Base-by-base conservation (phyloP, 2,888 invertebrate species). In the Drosophila siamana region DNA sequence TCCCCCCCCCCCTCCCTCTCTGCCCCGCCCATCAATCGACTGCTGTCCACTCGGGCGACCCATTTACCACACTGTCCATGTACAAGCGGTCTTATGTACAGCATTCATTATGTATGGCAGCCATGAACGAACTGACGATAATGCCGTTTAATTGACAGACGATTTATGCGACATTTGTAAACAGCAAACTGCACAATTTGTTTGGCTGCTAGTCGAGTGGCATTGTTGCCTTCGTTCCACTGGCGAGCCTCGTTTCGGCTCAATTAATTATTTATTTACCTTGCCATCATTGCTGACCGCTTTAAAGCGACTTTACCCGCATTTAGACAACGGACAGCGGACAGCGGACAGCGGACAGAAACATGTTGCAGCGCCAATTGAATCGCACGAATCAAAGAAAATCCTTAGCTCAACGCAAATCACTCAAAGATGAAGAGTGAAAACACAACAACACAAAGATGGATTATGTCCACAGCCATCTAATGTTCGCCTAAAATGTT, bases 91-190 rank as follows among this genome's bases (percentile, higher is more conserved):
- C 41, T 40, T 61, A 44, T 55, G 70, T 85, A 44, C 65, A 78
- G 82, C 70, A 78, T 80, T 70, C 63, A 87, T 74, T 59, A 59
- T 57, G 67, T 47, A 50, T 55, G 60, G 61, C 67, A 78, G 47
- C 54, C 40, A 65, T 72, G 61, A 83, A 60, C 56, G 56, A 69
- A 50, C 43, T 55, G 44, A 71, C 46, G 76, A 83, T 87, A 89
- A 83, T 89, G 63, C 88, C 75, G 60, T 59, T 74, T 84, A 84
- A 89, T 84, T 84, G 83, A 89, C 83, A 81, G 66, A 61, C 78
- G 85, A 84, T 87, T 87, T 86, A 84, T 80, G 87, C 62, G 66
- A 74, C 83, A 80, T 70, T 78, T 62, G 51, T 54, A 69, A 65
- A 61, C 63, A 46, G 15, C 43, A 38, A 30, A n/a, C n/a, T n/a